These are phyloP conservation scores for Chrysina gloriosa DNA, from an alignment of 2,888 invertebrate species.

Conservation along the genomic window DNA sequence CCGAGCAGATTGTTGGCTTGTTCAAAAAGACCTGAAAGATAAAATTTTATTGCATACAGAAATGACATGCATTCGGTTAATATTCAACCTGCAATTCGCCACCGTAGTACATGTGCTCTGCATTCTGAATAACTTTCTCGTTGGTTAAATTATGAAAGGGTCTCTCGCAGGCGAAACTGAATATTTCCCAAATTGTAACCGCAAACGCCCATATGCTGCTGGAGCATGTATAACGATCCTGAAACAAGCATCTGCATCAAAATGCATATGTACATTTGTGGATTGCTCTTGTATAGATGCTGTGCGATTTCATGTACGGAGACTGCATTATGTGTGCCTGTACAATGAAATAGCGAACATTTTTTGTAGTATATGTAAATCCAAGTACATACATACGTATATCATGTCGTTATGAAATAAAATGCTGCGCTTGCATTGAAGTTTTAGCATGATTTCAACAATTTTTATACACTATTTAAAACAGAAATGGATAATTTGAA, in stretches of 20 bases:
- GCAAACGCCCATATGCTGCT: conserved; percentile 75
- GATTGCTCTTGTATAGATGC: no score
- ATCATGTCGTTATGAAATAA: no score
- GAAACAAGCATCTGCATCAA: conserved; percentile 45
- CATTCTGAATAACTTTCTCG: conserved; percentile 73
- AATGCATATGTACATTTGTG: background rate
- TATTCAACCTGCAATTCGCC: conserved; percentile 69
- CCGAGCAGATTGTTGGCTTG: conserved; percentile 80
- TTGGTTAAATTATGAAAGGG: conserved; percentile 72
- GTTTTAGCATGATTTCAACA: no score
- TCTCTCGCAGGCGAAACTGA: conserved; percentile 71
- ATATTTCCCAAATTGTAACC: conserved; percentile 75
- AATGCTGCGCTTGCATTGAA: no score
- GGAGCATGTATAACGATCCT: conserved; percentile 74
- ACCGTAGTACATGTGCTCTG: conserved; percentile 75
- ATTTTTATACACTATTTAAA: no score
- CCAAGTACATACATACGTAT: no score
- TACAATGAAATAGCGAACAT: no score
- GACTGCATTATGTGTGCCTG: no score
- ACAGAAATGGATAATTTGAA: no score
- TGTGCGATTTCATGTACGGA: no score
- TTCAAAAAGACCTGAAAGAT: conserved; percentile 69
- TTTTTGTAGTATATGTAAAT: no score
- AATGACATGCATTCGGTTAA: conserved; percentile 24
- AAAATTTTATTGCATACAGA: conserved; percentile 29